Base-by-base conservation (phyloP, 2,113 vertebrate species). In the Cavia aperea region DNA sequence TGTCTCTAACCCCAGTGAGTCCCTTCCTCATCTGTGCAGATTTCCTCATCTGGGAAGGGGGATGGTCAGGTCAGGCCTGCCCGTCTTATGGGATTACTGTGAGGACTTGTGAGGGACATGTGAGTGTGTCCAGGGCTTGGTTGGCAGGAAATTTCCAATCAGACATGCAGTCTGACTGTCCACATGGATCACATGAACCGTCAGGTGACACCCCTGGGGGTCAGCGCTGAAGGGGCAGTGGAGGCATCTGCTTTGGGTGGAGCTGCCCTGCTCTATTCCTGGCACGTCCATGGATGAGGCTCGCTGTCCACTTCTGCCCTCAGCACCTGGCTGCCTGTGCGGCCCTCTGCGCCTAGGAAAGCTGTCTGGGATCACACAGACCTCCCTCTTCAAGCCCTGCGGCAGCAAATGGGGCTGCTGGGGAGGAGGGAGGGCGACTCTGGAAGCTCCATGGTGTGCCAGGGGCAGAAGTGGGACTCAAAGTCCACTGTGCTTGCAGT, bases 111-210 rank as follows among this genome's bases (percentile, higher is more conserved):
- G 65, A 49, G 78, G 12, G 36, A 5, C 4, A 0, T 9, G 31
- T 5, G 43, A 26, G 26, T 18, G 56, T 54, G 62, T 13, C 12
- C 29, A n/a, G 49, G 43, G 26, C 24, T 36, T 31, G 39, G 51
- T 19, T 56, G 58, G 39, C 2, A 26, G 56, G 79, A 56, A 23
- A 39, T 62, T 43, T 81, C 85, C 81, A 26, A 56, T 72, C 43
- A 51, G 24, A 1, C 21, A 9, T 3, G 8, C 0, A 26, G 26
- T 51, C 1, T 7, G 9, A 3, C 68, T 43, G 19, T 3, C 29
- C 70, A n/a, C 5, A 26, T 60, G 72, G 81, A 72, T 56, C 73
- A 75, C 23, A 13, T 0, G 24, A 65, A 49, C 54, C 23, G 13
- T 31, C 36, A 33, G 56, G n/a, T 2, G 31, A 4, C 39, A 68